A percentile compares a stretch with the other conserved stretches of the same genome.
phyloP scores from a whole-genome alignment of 1,140 invertebrate genomes.

The Drosophila paulistorum region DNA sequence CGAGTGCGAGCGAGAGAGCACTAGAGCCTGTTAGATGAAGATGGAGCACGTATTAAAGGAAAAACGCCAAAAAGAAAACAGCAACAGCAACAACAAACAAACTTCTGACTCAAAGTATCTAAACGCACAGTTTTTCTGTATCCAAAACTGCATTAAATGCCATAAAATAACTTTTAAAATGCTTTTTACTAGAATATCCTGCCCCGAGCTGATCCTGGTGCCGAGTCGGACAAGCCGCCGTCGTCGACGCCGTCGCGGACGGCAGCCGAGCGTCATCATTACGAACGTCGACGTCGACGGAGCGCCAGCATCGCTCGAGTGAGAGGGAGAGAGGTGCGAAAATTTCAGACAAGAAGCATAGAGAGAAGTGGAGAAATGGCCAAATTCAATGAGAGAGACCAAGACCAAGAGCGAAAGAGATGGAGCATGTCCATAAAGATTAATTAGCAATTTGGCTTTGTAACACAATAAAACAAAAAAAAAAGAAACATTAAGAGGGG shows the following conservation, averaged over 20 bases:
- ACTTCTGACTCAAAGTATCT: slow-evolving; percentile 75
- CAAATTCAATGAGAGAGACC: not conserved
- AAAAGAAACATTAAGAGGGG: slow-evolving; percentile 34
- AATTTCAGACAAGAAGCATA: not conserved
- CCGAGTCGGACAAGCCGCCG: not conserved
- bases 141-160: slow-evolving; percentile 83
- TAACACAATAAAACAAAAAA: too few species aligned
- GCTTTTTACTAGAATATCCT: slow-evolving; percentile 82
- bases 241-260: not conserved
- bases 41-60: not conserved
- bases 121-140: slow-evolving; percentile 80
- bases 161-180: slow-evolving; percentile 83
- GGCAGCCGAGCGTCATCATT: not conserved
- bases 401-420: not conserved
- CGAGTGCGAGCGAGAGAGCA: slow-evolving; percentile 9
- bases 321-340: slow-evolving; percentile 5
- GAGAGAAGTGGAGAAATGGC: not conserved
- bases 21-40: not conserved
- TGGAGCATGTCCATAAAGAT: slow-evolving; percentile 55
- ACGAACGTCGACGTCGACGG: not conserved
- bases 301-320: slow-evolving; percentile 28
- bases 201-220: slow-evolving; percentile 24
- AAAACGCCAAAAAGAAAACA: not conserved
- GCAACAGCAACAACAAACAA: slow-evolving; percentile 6
- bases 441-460: slow-evolving; percentile 75